Evolutionary conservation across 2,888 invertebrate species (phyloP).

Genomic region (Unio pictorum): DNA sequence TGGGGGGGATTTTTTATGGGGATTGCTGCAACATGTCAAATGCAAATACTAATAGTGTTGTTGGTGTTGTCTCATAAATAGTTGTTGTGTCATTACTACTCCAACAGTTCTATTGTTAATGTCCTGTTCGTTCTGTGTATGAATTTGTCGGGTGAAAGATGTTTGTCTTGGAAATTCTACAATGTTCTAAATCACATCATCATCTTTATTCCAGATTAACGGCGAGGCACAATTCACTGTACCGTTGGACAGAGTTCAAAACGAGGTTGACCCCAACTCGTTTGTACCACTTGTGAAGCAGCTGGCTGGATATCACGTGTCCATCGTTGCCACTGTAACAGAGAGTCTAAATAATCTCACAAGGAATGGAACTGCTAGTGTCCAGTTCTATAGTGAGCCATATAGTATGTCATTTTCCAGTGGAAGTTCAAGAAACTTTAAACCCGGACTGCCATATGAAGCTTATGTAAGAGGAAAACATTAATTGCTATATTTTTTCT

Average conservation of each 20-base stretch:
- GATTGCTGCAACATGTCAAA: too few species aligned
- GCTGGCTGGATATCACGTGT: constrained; percentile 19
- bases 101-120: too few species aligned
- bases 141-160: too few species aligned
- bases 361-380: constrained; percentile 83
- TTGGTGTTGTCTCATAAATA: too few species aligned
- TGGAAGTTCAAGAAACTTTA: constrained; percentile 87
- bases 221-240: constrained; percentile 49
- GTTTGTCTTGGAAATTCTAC: too few species aligned
- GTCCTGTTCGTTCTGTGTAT: too few species aligned
- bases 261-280: constrained; percentile 22
- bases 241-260: constrained; percentile 30
- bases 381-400: constrained; percentile 84
- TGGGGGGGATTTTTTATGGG: too few species aligned
- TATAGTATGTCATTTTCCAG: constrained; percentile 84
- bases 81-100: too few species aligned
- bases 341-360: constrained; percentile 89
- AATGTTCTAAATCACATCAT: neutral
- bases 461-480: constrained; percentile 79
- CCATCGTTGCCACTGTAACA: constrained; percentile 85
- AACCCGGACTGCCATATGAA: constrained; percentile 88
- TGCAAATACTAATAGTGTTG: too few species aligned
- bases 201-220: constrained; percentile 35
- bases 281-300: constrained; percentile 24
- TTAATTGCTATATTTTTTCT: too few species aligned